These are phyloP conservation scores for Suillia variegata DNA, from an alignment of 2,888 invertebrate genomes.

Conservation along the genomic window DNA sequence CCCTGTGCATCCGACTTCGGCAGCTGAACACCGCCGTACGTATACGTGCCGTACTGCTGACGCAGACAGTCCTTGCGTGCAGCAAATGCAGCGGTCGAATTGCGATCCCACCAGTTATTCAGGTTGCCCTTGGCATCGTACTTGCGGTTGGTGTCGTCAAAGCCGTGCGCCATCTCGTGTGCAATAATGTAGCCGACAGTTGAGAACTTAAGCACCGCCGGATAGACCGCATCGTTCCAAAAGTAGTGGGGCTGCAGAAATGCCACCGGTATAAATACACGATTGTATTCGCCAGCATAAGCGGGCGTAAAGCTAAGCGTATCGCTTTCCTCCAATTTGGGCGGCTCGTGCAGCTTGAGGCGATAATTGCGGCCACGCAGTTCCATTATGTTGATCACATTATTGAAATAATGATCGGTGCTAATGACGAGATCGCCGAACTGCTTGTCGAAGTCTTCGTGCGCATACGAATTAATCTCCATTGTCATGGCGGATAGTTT, in stretches of 20 bases:
- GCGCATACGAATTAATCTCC: constrained; percentile 37
- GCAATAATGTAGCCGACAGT: constrained; percentile 51
- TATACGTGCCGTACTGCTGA: constrained; percentile 42
- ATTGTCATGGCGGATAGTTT: constrained; percentile 46
- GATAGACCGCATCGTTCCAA: constrained; percentile 48
- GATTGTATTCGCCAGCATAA: constrained; percentile 42
- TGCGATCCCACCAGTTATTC: constrained; percentile 48
- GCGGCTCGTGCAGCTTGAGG: constrained; percentile 32
- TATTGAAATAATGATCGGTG: constrained; percentile 45
- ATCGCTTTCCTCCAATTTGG: constrained; percentile 30
- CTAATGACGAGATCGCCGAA: constrained; percentile 39
- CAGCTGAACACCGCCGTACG: constrained; percentile 31
- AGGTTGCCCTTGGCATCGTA: constrained; percentile 47
- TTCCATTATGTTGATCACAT: constrained; percentile 40
- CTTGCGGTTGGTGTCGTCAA: constrained; percentile 46
- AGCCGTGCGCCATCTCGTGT: constrained; percentile 54
- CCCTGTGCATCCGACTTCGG: constrained; percentile 38
- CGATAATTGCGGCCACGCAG: constrained; percentile 37
- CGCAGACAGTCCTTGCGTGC: constrained; percentile 44
- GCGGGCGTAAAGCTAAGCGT: constrained; percentile 37
- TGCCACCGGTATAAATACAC: constrained; percentile 43
- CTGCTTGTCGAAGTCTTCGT: constrained; percentile 39
- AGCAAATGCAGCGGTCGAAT: constrained; percentile 40
- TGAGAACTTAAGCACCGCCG: constrained; percentile 47
- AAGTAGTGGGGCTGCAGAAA: constrained; percentile 51